Conservation (phyloP, 2,113 vertebrate species). For the Amblyornis subalaris region DNA sequence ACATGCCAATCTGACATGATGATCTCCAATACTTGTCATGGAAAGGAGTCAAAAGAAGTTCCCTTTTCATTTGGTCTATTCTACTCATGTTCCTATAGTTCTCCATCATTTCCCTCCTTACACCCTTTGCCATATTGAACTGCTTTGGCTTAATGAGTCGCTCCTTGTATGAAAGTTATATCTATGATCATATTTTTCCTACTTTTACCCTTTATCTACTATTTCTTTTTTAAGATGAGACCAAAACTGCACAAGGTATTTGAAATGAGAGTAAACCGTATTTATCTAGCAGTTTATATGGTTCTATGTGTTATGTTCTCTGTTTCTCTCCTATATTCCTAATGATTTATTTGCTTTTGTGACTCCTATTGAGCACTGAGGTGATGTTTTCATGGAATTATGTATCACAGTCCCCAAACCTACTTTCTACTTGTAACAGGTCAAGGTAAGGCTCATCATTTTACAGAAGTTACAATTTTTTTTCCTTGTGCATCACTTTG, state of each 20-base stretch:
- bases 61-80: background rate
- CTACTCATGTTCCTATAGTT: background rate
- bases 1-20: background rate
- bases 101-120: background rate
- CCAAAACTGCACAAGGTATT: background rate
- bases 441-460: background rate
- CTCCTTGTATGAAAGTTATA: background rate
- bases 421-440: background rate
- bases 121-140: background rate
- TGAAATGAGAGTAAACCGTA: background rate
- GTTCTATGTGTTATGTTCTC: background rate
- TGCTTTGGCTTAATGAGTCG: background rate
- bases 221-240: background rate
- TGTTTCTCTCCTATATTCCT: background rate
- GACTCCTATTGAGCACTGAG: background rate
- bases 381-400: background rate
- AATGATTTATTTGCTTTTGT: background rate
- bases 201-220: background rate
- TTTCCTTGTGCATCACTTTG: background rate
- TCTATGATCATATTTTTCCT: background rate
- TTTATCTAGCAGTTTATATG: background rate
- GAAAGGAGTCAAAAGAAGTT: background rate
- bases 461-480: background rate
- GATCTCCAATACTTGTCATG: background rate
- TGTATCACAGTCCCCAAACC: background rate